Evolutionary conservation across 1,140 invertebrate species (phyloP).

Genomic region (Hermetia illucens): DNA sequence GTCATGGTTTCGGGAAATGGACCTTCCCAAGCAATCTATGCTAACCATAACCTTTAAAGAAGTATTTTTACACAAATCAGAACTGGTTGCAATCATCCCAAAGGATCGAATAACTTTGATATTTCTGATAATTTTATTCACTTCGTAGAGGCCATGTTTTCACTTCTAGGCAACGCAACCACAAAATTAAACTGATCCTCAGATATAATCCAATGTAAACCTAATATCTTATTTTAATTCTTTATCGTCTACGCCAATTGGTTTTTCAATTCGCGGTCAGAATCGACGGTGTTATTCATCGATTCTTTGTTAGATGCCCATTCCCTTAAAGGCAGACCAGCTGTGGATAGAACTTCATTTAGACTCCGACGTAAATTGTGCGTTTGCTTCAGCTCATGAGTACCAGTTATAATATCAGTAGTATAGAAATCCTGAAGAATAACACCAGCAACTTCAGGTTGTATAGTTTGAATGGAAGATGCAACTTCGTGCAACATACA

Average conservation of each 20-base stretch:
- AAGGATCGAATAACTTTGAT: conserved; percentile 20
- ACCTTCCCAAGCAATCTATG: conserved; percentile 25
- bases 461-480: too few species aligned
- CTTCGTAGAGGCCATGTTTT: conserved; percentile 11
- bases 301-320: conserved; percentile 23
- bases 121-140: conserved; percentile 14
- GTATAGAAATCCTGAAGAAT: conserved; percentile 19
- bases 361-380: conserved; percentile 9
- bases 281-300: conserved; percentile 3
- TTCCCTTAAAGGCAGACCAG: conserved; percentile 24
- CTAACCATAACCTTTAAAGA: conserved; percentile 21
- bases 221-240: conserved; percentile 14
- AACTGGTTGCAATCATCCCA: conserved; percentile 24
- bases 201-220: conserved; percentile 14
- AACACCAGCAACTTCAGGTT: conserved; percentile 11
- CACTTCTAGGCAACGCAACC: neutral
- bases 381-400: conserved; percentile 13
- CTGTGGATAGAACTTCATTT: conserved; percentile 10
- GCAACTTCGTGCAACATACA: conserved; percentile 20
- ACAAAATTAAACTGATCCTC: conserved; percentile 12
- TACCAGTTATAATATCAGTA: conserved; percentile 24
- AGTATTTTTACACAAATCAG: conserved; percentile 25
- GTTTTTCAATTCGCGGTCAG: neutral
- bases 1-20: conserved; percentile 13
- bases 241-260: conserved; percentile 8